Evolutionary conservation across 2,888 invertebrate genomes (phyloP).

Genomic region (Papilio demoleus): DNA sequence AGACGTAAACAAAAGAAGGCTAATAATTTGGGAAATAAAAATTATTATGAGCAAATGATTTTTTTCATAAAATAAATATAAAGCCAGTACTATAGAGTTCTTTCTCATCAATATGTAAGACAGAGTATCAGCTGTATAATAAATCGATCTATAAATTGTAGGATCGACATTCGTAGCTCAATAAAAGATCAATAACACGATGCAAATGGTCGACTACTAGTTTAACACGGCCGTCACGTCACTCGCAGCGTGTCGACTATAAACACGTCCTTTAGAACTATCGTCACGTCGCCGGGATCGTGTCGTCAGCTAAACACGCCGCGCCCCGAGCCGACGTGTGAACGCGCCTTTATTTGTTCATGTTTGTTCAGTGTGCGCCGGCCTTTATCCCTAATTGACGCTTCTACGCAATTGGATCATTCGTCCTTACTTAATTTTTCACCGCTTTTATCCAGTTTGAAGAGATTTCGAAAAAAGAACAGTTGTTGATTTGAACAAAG

Average conservation of each 20-base stretch:
- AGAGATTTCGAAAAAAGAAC: slow-evolving; percentile 3
- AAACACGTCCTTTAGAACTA: slow-evolving; percentile 27
- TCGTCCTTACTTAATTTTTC: slow-evolving; percentile 17
- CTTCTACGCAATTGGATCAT: slow-evolving; percentile 35
- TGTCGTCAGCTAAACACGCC: slow-evolving; percentile 34
- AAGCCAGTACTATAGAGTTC: background rate
- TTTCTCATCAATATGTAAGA: slow-evolving; percentile 10
- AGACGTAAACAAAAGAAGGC: too few relatives aligned
- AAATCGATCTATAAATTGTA: slow-evolving; percentile 27
- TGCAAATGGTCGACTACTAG: slow-evolving; percentile 21
- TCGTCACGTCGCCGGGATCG: slow-evolving; percentile 39
- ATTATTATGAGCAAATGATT: too few relatives aligned
- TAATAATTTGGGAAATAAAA: too few relatives aligned
- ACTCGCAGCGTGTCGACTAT: slow-evolving; percentile 30
- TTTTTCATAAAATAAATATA: too few relatives aligned
- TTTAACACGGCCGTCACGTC: slow-evolving; percentile 34
- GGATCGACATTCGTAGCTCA: slow-evolving; percentile 14
- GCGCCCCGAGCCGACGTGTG: slow-evolving; percentile 46
- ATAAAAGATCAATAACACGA: slow-evolving; percentile 34
- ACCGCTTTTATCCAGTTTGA: slow-evolving; percentile 7
- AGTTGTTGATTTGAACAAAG: background rate
- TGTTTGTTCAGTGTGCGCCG: slow-evolving; percentile 50
- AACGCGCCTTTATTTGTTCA: slow-evolving; percentile 49
- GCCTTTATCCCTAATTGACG: slow-evolving; percentile 52
- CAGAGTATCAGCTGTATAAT: slow-evolving; percentile 12